Base-by-base conservation (phyloP, 2,797 vertebrate species). In the Cyprinella venusta region DNA sequence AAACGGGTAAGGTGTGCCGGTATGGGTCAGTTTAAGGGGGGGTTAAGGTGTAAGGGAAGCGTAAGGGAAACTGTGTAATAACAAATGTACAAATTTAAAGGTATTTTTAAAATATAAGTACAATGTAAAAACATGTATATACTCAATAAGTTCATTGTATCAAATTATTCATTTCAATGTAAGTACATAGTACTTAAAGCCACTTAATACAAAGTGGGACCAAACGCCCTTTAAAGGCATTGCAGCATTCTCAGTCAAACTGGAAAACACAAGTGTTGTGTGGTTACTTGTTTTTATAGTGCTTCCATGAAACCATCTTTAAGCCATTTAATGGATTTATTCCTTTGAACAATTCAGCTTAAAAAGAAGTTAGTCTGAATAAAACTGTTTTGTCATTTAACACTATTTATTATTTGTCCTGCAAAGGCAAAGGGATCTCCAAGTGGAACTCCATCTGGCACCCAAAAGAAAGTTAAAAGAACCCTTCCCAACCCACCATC, bases 401-500 rank as follows among this genome's bases (percentile, higher is more conserved):
- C 68, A 68, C 33, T 68, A 70, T 86, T 83, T 54, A n/a, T 69
- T 45, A 61, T 50, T 64, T 65, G 42, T 38, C 69, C 7, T 80
- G 2, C 72, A 89, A 56, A 99, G 97, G 92, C 93, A 6, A 99
- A 97, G 94, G 92, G 94, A 76, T 95, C 96, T 88, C 93, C 95
- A 80, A 95, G 93, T 80, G 84, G 94, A 80, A 95, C 96, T 76
- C 90, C 96, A 42, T 95, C 97, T 24, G 95, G 97, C 38, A 95
- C 96, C 80, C 97, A 98, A 91, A 99, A 99, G 93, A 99, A 99
- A 90, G 98, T 99, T 76, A 99, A 98, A 90, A 95, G 98, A 86
- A 99, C 98, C 24, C 95, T 99, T 8, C 98, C 98, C 50, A 99
- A 99, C 89, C 98, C 98, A 79, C 98, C 98, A 15, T 97, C 97